Base-by-base conservation (phyloP, 2,113 vertebrate species). In the Spermophilus dauricus region DNA sequence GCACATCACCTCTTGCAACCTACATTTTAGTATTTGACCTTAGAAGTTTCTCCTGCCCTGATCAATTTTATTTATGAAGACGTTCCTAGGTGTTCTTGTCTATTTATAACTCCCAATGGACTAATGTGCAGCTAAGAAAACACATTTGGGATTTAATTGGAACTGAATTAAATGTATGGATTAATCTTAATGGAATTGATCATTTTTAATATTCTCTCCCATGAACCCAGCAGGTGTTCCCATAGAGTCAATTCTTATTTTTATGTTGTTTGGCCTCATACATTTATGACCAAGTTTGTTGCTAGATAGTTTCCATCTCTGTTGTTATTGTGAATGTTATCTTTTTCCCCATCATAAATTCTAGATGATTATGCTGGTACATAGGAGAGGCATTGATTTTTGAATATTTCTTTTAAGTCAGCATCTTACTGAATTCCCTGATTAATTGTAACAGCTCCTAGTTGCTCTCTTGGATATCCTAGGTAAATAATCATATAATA, bases 391-490 rank as follows among this genome's bases (percentile, higher is more conserved):
- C 85, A 96, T 97, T 95, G 98, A 97, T 97, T 97, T 94, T 90
- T 94, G 77, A 97, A 92, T 97, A 98, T 95, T 97, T 97, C 97
- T 95, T 97, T 97, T 45, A 97, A 97, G 97, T 97, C 97, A 97
- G 97, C 96, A 97, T 92, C 96, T 98, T 96, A 94, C 94, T 86
- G 92, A 96, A 96, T 96, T 80, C 84, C 73, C 94, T 97, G 94
- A 97, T 96, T 98, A 97, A 97, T 91, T 97, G 69, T 96, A 92
- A 97, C 88, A 92, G 95, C 65, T 96, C 88, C 88, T 83, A 93
- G 84, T 92, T 95, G 96, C 61, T 92, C 85, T 95, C 96, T 88
- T 39, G 63, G 89, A 92, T 85, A 97, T 94, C 77, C 67, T 51
- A 95, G 30, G 81, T 92, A 97, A 96, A 97, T 96, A 96, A 97